phyloP scores from a whole-genome alignment of 2,113 vertebrate species.

The Cynopterus brachyotis region DNA sequence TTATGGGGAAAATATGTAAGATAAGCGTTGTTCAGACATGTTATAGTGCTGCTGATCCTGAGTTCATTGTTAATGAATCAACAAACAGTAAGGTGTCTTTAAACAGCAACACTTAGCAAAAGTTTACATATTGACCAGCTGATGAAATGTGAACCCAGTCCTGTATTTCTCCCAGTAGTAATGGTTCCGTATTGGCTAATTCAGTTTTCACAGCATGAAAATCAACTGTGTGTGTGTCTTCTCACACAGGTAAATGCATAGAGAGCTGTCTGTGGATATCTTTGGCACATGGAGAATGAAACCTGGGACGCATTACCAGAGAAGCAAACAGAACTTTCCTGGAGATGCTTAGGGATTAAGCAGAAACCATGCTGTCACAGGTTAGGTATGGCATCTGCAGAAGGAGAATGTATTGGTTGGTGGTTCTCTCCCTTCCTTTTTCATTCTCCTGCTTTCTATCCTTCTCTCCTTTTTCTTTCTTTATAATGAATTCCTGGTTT shows the following conservation, averaged over 20 bases:
- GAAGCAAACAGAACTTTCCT: not conserved
- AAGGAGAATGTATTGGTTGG: not conserved
- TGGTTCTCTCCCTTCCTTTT: not conserved
- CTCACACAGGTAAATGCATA: not conserved
- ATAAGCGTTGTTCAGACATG: not conserved
- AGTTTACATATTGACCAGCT: not conserved
- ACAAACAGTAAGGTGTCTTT: not conserved
- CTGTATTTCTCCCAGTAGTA: not conserved
- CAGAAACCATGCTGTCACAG: not conserved
- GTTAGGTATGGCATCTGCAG: not conserved
- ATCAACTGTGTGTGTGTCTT: not conserved
- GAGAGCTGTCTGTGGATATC: not conserved
- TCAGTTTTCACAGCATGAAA: not conserved
- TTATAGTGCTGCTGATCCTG: not conserved
- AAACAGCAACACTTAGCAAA: not conserved
- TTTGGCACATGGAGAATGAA: not conserved
- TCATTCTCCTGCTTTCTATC: not conserved
- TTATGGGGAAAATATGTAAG: not conserved
- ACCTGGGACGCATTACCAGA: not conserved
- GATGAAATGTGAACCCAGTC: not conserved
- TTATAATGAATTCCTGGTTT: not conserved
- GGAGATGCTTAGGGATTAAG: not conserved
- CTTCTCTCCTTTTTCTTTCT: not conserved
- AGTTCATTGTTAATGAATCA: not conserved
- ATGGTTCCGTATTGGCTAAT: not conserved